phyloP scores from a whole-genome alignment of 2,797 vertebrate species.

The Eulemur albifrons region DNA sequence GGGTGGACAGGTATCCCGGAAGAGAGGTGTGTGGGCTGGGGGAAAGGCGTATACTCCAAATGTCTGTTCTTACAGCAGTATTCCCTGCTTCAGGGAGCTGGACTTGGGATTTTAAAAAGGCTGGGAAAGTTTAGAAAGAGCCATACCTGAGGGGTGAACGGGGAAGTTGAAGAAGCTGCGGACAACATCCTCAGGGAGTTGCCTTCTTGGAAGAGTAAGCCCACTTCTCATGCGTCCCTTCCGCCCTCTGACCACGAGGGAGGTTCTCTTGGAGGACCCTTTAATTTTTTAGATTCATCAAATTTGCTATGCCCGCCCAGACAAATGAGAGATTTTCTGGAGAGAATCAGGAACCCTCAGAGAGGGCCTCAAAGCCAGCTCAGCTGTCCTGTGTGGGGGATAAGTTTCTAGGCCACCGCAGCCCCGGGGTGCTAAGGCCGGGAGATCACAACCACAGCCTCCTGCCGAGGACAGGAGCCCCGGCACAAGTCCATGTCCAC shows the following conservation, averaged over 20 bases:
- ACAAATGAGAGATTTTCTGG: conserved; percentile 69
- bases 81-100: conserved; percentile 38
- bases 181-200: conserved; percentile 63
- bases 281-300: conserved; percentile 66
- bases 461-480: background rate
- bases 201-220: conserved; percentile 66
- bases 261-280: conserved; percentile 69
- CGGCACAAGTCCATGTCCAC: rapidly evolving
- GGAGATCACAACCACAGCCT: background rate
- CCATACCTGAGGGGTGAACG: conserved; percentile 39
- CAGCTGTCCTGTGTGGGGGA: background rate
- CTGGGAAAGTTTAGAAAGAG: conserved; percentile 41
- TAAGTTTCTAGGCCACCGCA: background rate
- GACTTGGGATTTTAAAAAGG: conserved; percentile 46
- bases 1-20: rapidly evolving
- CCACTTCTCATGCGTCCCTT: conserved; percentile 63
- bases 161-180: background rate
- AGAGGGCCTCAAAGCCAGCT: conserved; percentile 53
- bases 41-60: rapidly evolving
- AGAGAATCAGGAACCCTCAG: conserved; percentile 67
- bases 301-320: conserved; percentile 64
- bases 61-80: background rate
- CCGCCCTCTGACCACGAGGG: conserved; percentile 68
- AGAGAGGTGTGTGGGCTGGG: too few relatives aligned
- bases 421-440: rapidly evolving